Evolutionary conservation across 2,113 vertebrate genomes (phyloP), one percentile per base, ranked within the genome.

Genomic region (Pachycephala philippinensis): DNA sequence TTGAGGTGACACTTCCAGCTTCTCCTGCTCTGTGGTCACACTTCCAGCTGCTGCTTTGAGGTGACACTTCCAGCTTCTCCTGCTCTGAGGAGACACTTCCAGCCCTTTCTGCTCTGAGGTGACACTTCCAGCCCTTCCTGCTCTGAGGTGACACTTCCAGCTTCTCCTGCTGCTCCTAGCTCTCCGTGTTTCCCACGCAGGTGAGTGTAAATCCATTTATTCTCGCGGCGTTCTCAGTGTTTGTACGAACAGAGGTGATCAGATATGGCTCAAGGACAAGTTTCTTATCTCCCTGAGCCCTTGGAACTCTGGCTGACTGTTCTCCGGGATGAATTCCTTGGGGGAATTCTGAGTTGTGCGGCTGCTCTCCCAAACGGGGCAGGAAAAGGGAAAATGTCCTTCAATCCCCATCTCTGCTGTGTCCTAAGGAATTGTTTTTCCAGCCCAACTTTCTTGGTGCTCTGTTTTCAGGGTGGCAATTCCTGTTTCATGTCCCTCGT

Each of bases 351-450:
- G 47, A 56, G n/a, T 54, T 40, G 5, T 0, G 14, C 13, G 1
- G 50, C 64, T 5, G 13, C 30, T 44, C 22, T 47, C n/a, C 47
- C 3, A 0, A 6, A 6, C 0, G 0, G 26, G 45, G 31, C 18
- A 5, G 77, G 61, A 39, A 2, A 42, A 30, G 60, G 3, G 39
- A 45, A 66, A 65, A 44, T 64, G 74, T 82, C 92, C 53, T 87
- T 85, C 77, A 30, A 2, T 8, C 82, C 26, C 5, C 31, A 7
- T 4, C 5, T 23, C 26, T 47, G 49, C 57, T 31, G 7, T 21
- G 56, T 15, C 66, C 57, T 33, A 23, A 82, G 65, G 13, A 40
- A 20, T 56, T 1, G 0, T 20, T 78, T 59, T 24, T 53, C 31
- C 59, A 35, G 35, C 8, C 0, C 12, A 2, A 26, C 49, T 21